Evolutionary conservation across 2,113 vertebrate genomes (phyloP).

Genomic region (Noctilio leporinus): DNA sequence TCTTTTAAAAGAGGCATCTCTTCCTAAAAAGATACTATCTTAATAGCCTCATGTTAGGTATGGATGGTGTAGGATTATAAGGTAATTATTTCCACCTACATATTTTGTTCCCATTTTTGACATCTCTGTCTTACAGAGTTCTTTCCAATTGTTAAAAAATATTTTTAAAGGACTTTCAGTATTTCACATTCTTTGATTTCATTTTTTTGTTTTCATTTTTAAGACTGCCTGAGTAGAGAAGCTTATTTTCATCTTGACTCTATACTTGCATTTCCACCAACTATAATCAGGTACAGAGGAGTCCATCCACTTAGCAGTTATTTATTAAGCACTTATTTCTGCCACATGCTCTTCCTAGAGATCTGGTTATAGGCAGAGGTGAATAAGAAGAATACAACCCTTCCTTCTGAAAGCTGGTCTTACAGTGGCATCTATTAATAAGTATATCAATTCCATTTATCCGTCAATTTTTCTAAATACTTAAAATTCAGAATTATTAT

Average conservation of each 20-base stretch:
- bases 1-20: background rate
- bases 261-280: background rate
- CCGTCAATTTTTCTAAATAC: background rate
- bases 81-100: background rate
- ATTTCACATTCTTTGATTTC: background rate
- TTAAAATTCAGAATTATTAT: background rate
- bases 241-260: background rate
- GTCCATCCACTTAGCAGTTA: background rate
- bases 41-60: background rate
- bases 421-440: background rate
- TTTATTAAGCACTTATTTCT: background rate
- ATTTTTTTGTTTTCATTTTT: constrained; percentile 12
- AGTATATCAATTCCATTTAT: background rate
- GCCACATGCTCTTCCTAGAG: background rate
- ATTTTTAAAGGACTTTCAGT: background rate
- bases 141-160: background rate
- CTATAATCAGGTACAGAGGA: background rate
- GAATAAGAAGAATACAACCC: background rate
- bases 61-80: background rate
- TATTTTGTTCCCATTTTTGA: background rate
- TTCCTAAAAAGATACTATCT: background rate
- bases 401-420: background rate
- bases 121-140: background rate
- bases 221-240: background rate
- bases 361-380: background rate